Percentiles rank a stretch among this genome's conserved stretches.
phyloP scores from a whole-genome alignment of 30 jellyfish, hydroid and myxozoan species.

The Chrysaora quinquecirrha region DNA sequence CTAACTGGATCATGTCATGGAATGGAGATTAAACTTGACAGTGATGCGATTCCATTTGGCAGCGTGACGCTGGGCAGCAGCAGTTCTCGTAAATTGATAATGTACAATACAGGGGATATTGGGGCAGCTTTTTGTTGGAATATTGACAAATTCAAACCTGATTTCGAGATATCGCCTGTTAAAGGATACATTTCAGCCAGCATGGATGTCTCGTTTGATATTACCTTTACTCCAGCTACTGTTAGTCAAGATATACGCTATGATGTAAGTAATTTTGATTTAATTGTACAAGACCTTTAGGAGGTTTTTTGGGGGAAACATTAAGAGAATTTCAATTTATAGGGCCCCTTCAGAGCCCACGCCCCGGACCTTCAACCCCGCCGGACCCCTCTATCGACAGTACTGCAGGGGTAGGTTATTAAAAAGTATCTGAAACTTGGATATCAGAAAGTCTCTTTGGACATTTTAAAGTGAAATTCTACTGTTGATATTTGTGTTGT shows the following conservation, averaged over 20 bases:
- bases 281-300: no score
- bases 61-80: conserved; percentile 94
- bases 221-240: conserved; percentile 84
- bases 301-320: no score
- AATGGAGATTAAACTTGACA: conserved; percentile 81
- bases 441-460: no score
- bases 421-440: no score
- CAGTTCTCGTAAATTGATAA: conserved; percentile 87
- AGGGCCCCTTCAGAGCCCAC: no score
- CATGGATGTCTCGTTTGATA: conserved; percentile 94
- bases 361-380: no score
- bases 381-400: no score
- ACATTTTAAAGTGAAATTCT: no score
- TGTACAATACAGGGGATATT: conserved; percentile 90
- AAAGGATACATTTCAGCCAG: conserved; percentile 97
- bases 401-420: no score
- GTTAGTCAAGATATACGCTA: conserved; percentile 87
- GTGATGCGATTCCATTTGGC: conserved; percentile 96
- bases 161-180: conserved; percentile 78
- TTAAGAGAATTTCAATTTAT: no score
- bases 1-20: conserved; percentile 94
- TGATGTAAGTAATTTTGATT: conserved; percentile 85
- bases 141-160: conserved; percentile 76
- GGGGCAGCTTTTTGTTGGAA: conserved; percentile 96
- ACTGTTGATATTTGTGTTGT: no score